phyloP scores from a whole-genome alignment of 2,888 invertebrate species.

The Acronicta aceris region DNA sequence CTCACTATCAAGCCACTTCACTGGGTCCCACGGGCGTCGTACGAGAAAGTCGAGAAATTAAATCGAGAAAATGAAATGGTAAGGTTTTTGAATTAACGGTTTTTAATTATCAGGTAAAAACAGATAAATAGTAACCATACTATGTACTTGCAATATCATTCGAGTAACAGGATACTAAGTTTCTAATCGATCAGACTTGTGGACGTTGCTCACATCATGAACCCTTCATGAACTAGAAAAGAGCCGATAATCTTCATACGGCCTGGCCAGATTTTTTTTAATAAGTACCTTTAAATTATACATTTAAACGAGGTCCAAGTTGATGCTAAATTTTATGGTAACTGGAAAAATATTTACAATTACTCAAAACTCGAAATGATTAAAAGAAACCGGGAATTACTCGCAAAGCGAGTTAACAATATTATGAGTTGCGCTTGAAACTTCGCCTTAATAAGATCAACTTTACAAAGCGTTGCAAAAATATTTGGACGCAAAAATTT shows the following conservation, averaged over 20 bases:
- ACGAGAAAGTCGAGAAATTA: neutral
- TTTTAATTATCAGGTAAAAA: no score
- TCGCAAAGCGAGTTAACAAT: slow-evolving; percentile 16
- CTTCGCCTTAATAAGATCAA: slow-evolving; percentile 37
- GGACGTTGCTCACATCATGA: no score
- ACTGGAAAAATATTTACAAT: neutral
- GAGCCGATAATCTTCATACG: no score
- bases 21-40: neutral
- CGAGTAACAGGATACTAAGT: no score
- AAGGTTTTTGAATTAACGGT: neutral
- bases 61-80: neutral
- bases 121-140: no score
- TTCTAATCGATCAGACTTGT: no score
- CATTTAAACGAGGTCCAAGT: no score
- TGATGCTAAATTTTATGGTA: no score
- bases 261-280: no score
- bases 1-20: neutral
- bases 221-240: no score
- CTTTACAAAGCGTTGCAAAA: slow-evolving; percentile 46
- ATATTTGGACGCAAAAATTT: slow-evolving; percentile 47
- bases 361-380: slow-evolving; percentile 13
- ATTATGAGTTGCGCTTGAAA: slow-evolving; percentile 16
- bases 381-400: neutral
- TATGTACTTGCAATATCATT: no score
- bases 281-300: no score